Base-by-base conservation (phyloP, 2,888 invertebrate genomes). In the Ferdinandea cuprea region DNA sequence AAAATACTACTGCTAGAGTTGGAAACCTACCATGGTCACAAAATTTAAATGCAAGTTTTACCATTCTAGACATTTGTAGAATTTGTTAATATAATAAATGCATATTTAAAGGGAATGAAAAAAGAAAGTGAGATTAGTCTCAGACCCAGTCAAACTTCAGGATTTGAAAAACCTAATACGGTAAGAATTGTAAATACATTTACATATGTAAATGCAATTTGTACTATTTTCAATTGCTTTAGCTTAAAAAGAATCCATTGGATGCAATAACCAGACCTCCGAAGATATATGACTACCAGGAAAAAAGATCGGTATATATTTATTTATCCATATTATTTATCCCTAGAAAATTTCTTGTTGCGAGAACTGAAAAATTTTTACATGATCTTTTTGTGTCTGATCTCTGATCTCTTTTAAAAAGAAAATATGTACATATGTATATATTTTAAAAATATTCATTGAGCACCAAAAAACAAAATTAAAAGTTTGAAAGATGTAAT, bases 211-310 rank as follows among this genome's bases (percentile, higher is more conserved):
- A 25, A 25, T 25, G 2, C 5, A 25, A 25, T 35, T 35, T 28
- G 15, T 42, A 1, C 30, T 6, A 17, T 17, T 25, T 44, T 40
- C 11, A 17, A 59, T 42, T 40, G 3, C 30, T 61, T 61, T 56
- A 88, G 88, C 59, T 85, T 5, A 85, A 85, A 44, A 90, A 89
- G 85, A 89, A 89, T 85, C 90, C 89, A 0, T 78, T 90, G 68
- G 89, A 90, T 85, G 89, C 90, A 0, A 84, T 90, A 50, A 89
- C 89, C 30, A 89, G 88, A 25, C 15, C 77, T 0, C 88, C 87
- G 4, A 68, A 85, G 25, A 86, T 86, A 17, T 87, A 86, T 65
- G 86, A 87, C 63, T 77, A 73, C 3, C 76, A 87, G 32, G 89
- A 88, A 58, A 89, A 88, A 13, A 88, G 90, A 59, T 90, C 89